Conservation (phyloP, 2,113 vertebrate genomes). For the Corvus moneduloides region DNA sequence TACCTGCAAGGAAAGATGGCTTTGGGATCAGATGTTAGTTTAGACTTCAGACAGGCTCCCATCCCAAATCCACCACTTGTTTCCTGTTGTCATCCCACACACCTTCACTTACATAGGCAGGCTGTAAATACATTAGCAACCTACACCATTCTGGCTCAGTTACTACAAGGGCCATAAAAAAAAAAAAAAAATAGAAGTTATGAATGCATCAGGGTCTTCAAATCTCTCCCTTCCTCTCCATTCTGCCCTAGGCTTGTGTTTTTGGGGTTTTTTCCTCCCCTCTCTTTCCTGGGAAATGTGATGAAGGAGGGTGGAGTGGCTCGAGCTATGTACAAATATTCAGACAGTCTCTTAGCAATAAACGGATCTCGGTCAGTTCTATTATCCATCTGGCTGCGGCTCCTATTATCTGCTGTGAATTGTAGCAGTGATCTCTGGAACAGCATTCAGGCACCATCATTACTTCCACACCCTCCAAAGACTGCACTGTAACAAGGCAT, state of each 20-base stretch:
- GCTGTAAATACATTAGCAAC: neutral
- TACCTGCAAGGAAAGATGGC: neutral
- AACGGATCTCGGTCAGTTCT: constrained; percentile 75
- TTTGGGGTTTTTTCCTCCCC: accelerated
- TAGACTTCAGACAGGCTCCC: neutral
- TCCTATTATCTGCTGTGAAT: constrained; percentile 79
- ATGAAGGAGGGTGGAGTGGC: constrained; percentile 71
- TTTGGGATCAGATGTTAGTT: neutral
- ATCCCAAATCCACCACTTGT: neutral
- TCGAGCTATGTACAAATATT: constrained; percentile 72
- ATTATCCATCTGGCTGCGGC: constrained; percentile 76
- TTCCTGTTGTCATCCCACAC: neutral
- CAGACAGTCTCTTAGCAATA: constrained; percentile 81
- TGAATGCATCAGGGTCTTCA: neutral
- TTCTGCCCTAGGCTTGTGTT: constrained; percentile 32
- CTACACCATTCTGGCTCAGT: neutral
- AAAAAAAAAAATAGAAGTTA: neutral
- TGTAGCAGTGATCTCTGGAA: constrained; percentile 73
- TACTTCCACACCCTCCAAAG: constrained; percentile 75
- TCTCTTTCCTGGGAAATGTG: constrained; percentile 45
- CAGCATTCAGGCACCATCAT: constrained; percentile 75
- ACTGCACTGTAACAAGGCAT: constrained; percentile 57
- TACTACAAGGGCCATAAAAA: neutral
- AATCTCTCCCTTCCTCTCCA: constrained; percentile 32
- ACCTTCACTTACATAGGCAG: neutral